Conservation (phyloP, 1,140 invertebrate genomes). For the Oryctes rhinoceros region DNA sequence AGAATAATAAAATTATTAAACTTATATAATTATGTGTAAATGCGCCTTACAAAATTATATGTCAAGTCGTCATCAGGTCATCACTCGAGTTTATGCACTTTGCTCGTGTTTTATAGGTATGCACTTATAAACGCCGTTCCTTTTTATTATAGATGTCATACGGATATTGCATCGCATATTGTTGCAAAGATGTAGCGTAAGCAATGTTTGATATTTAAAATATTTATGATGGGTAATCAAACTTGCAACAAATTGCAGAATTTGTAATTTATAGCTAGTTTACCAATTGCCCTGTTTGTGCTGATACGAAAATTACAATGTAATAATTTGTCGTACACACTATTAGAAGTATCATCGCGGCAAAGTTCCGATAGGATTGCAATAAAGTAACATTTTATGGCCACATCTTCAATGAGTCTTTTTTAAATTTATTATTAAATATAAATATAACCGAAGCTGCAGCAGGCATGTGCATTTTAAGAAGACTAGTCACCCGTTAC, state of each 20-base stretch:
- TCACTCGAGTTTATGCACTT: background rate
- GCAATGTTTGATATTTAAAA: background rate
- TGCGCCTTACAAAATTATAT: background rate
- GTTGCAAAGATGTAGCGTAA: background rate
- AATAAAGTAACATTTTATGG: background rate
- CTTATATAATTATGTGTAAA: background rate
- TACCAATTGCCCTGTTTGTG: background rate
- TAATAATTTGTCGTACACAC: background rate
- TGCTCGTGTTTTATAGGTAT: background rate
- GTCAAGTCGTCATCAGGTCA: background rate
- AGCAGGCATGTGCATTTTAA: background rate
- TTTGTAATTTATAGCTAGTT: background rate
- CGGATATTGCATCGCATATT: slow-evolving; percentile 4
- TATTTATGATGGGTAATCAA: background rate
- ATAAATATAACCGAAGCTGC: background rate
- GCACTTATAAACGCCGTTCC: background rate
- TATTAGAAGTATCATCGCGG: background rate
- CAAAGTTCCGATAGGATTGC: background rate
- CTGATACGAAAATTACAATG: background rate
- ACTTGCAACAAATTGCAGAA: background rate
- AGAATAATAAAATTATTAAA: background rate
- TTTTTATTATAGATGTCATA: background rate
- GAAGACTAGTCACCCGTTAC: background rate
- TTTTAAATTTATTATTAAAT: no score
- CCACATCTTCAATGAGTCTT: background rate